Conservation (phyloP, 2,113 vertebrate genomes). For the Columba livia region DNA sequence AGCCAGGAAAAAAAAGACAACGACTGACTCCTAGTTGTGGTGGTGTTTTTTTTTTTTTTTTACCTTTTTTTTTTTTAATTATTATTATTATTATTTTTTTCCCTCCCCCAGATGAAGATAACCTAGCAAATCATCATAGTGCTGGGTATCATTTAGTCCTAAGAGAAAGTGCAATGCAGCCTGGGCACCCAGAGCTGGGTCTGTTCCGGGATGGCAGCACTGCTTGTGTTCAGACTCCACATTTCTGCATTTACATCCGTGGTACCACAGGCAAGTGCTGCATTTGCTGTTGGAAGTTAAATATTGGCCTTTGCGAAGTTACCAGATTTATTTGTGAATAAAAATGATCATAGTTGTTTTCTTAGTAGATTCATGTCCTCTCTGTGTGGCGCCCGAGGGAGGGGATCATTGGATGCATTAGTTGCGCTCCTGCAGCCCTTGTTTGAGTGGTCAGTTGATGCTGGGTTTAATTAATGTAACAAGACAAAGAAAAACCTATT, state of each 20-base stretch:
- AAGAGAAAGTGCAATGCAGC: accelerated
- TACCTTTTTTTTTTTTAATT: background rate
- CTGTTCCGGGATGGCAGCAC: background rate
- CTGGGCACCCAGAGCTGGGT: too few relatives aligned
- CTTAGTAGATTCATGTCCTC: background rate
- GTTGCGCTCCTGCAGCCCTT: background rate
- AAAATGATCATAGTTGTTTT: background rate
- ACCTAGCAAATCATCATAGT: accelerated
- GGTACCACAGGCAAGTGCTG: background rate
- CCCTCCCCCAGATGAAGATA: accelerated
- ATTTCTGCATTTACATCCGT: accelerated
- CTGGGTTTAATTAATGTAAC: background rate
- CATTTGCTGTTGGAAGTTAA: background rate
- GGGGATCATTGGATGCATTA: background rate
- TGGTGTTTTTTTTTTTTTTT: background rate
- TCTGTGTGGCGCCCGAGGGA: accelerated
- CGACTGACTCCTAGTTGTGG: too few relatives aligned
- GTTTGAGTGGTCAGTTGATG: background rate
- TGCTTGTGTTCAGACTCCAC: accelerated
- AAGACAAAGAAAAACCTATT: background rate
- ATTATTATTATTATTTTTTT: too few relatives aligned
- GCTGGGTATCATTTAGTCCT: background rate
- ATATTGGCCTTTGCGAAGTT: background rate
- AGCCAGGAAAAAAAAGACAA: background rate
- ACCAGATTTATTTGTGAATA: background rate